phyloP scores from a whole-genome alignment of 2,113 vertebrate species.

The Zosterops borbonicus region DNA sequence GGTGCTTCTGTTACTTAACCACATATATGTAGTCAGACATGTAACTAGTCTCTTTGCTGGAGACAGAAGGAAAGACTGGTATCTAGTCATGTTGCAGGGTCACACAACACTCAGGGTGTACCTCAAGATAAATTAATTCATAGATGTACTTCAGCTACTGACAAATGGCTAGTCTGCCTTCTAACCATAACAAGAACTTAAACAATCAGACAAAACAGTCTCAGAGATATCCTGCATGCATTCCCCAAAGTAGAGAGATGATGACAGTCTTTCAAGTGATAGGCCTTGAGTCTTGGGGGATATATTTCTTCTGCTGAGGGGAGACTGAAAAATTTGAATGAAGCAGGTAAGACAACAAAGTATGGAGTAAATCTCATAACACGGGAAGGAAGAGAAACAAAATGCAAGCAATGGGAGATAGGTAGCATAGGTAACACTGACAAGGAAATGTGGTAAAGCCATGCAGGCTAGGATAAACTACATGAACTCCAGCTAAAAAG shows the following conservation, averaged over 20 bases:
- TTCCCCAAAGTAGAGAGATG: neutral
- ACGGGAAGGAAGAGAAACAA: neutral
- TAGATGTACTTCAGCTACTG: neutral
- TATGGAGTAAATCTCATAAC: neutral
- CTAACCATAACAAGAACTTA: neutral
- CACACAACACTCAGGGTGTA: neutral
- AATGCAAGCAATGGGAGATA: neutral
- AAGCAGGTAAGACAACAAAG: neutral
- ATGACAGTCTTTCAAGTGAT: neutral
- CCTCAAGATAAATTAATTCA: neutral
- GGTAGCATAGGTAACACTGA: neutral
- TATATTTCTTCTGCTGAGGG: neutral
- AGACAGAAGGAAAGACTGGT: neutral
- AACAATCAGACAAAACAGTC: neutral
- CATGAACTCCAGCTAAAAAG: neutral
- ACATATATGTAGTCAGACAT: neutral
- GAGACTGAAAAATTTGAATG: neutral
- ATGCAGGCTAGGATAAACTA: neutral
- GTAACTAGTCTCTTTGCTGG: neutral
- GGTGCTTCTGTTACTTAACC: neutral
- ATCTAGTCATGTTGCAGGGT: neutral
- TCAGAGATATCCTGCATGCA: neutral
- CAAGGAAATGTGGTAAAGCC: neutral
- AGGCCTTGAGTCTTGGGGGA: neutral
- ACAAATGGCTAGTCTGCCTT: neutral